Evolutionary conservation across 2,797 vertebrate genomes (phyloP), one percentile per base, ranked within the genome.

Genomic region (Aldrovandia affinis): DNA sequence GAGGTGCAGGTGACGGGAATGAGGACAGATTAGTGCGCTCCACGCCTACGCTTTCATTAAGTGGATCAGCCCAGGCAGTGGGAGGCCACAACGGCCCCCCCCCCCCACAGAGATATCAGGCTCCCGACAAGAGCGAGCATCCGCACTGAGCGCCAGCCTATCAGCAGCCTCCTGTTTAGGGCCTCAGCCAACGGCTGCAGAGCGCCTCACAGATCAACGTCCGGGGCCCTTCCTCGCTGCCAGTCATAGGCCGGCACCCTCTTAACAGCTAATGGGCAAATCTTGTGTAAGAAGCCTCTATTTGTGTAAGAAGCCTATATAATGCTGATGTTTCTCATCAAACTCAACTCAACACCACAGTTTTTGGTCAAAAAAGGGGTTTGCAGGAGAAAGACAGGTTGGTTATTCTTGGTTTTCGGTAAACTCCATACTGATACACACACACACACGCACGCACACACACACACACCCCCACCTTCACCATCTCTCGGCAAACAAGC

Each of bases 101-200:
- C 82, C 42, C 44, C 1, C 36, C 22, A 86, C 81, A 25, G 83
- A 75, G 0, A 18, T 44, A 65, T 84, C 54, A 65, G 88, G 89
- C 87, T 80, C 86, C n/a, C 75, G 1, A 52, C 4, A 15, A 42
- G 33, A 6, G 68, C 85, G 86, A 84, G 28, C 55, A 63, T 47
- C 9, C 42, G 52, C 47, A 15, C 39, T 47, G 1, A 78, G 54
- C 63, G 36, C 44, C 22, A 6, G 83, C 87, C 63, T 84, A 86
- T 88, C 89, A 91, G 91, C 89, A 83, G 89, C 91, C 90, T 92
- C 85, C 84, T 87, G 83, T 89, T 89, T 88, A 87, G 89, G 88
- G 91, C 91, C 87, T 91, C 68, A 82, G 85, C 85, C 59, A 50
- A 81, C 88, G 73, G 85, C 88, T 83, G 33, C 14, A 90, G 89